Base-by-base conservation (phyloP, 2,888 invertebrate species). In the Arrhopalites spinosus region DNA sequence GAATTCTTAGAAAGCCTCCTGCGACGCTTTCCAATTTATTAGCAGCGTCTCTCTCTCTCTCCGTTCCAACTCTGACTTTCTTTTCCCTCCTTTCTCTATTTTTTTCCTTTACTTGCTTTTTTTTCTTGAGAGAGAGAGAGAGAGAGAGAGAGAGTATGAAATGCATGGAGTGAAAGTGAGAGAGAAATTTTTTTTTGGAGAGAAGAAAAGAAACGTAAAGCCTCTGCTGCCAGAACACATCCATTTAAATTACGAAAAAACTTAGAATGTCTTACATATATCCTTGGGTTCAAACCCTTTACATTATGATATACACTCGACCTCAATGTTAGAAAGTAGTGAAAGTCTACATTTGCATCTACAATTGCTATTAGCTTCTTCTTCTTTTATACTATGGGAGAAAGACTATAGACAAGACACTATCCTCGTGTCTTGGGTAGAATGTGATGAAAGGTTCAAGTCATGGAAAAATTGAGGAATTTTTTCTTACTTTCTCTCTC, bases 11-110 rank as follows among this genome's bases (percentile, higher is more conserved):
- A 29, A 59, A 71, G 23, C 50, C 71, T 71, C 71, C 71, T 71
- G 71, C 36, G 71, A 59, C 71, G 71, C 71, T 71, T 71, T 70
- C 56, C 53, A 70, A 70, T 70, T 71, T 71, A 59, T 71, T 59
- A 30, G 61, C 17, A 43, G 66, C 66, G 20, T 66, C 66, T 66
- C 30, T 25, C 45, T 47, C 45, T 36, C 25, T 47, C 25, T 68
- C 30, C 36, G 20, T 71, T 43, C 59, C 27, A 23, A 25, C 71
- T 71, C 13, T 53, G 47, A 23, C 29, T 50, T 50, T 68, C 47
- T 15, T 27, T 68, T 45, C 17, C 25, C 20, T 23, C 23, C 43
- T n/a, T 25, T 43, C n/a, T 15, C 64, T 30, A 17, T 61, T 61
- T n/a, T n/a, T n/a, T n/a, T n/a, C n/a, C n/a, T n/a, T n/a, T n/a